Percentiles rank a stretch among this genome's conserved stretches.
These are phyloP conservation scores for pig (Sus scrofa) DNA, from an alignment of 2,113 vertebrate species.

Conservation along the genomic window DNA sequence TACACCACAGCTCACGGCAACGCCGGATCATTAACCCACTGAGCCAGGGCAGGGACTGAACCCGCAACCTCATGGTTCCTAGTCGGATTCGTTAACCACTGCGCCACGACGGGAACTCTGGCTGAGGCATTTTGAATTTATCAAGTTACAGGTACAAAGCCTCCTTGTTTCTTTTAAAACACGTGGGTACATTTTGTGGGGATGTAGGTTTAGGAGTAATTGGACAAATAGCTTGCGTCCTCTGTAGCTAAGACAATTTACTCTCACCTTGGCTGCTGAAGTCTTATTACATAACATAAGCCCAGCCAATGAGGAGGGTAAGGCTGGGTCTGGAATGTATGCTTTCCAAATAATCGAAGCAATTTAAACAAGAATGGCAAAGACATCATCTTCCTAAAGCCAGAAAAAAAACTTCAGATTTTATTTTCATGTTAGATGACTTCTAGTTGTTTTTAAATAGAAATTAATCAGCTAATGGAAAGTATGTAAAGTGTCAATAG, in stretches of 20 bases:
- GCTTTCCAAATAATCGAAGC: not conserved
- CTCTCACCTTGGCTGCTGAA: not conserved
- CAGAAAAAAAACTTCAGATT: slow-evolving; percentile 10
- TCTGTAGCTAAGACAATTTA: not conserved
- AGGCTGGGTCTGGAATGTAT: not conserved
- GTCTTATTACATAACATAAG: not conserved
- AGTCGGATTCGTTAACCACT: too few relatives aligned
- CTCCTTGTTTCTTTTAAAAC: not conserved
- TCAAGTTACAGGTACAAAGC: not conserved
- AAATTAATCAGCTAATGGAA: slow-evolving; percentile 39
- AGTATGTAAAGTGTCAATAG: slow-evolving; percentile 18
- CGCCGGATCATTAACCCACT: too few relatives aligned
- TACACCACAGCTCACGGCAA: too few relatives aligned
- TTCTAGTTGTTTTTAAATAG: slow-evolving; percentile 59
- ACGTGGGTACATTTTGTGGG: not conserved
- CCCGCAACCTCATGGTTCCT: too few relatives aligned
- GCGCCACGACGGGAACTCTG: too few relatives aligned
- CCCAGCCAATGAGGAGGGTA: not conserved
- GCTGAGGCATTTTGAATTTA: not conserved
- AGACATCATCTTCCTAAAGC: not conserved
- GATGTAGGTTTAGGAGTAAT: not conserved
- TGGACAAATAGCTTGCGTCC: not conserved
- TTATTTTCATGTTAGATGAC: not conserved
- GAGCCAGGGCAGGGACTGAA: too few relatives aligned
- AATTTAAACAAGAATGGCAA: slow-evolving; percentile 8